Conservation (phyloP, 2,888 invertebrate genomes). For the Aspidiotus rigidus region DNA sequence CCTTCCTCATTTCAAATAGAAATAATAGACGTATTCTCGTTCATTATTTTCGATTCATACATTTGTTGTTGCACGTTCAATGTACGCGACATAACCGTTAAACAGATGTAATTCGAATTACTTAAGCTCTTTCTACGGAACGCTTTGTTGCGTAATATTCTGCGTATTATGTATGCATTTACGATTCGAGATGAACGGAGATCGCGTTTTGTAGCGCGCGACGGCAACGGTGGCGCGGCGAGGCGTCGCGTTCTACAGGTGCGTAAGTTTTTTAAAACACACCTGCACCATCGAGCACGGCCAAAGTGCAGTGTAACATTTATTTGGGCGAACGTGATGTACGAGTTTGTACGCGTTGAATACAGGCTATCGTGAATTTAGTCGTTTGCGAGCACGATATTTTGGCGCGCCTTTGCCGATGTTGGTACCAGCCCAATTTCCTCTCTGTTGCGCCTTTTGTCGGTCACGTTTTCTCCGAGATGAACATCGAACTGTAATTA, state of each 20-base stretch:
- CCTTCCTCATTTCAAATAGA: too few relatives aligned
- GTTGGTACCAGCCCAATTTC: too few relatives aligned
- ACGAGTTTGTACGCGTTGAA: too few relatives aligned
- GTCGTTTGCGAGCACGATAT: too few relatives aligned
- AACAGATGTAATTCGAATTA: constrained; percentile 18
- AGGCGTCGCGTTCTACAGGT: constrained; percentile 7
- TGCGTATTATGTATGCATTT: neutral
- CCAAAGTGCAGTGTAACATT: too few relatives aligned
- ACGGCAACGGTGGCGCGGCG: neutral
- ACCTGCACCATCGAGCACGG: constrained; percentile 2
- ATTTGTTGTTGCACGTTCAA: neutral
- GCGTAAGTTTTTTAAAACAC: constrained; percentile 2
- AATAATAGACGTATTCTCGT: neutral
- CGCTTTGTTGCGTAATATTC: constrained; percentile 19
- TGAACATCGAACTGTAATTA: neutral
- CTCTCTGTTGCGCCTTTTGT: neutral
- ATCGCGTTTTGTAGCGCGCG: too few relatives aligned
- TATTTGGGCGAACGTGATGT: too few relatives aligned
- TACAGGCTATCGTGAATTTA: too few relatives aligned
- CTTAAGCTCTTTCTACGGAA: constrained; percentile 15
- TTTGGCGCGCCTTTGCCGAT: too few relatives aligned
- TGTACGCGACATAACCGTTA: constrained; percentile 2
- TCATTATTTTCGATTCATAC: neutral
- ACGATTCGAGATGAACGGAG: neutral
- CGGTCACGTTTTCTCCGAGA: neutral